Base-by-base conservation (phyloP, 1,140 invertebrate species). In the Heliconius congener region DNA sequence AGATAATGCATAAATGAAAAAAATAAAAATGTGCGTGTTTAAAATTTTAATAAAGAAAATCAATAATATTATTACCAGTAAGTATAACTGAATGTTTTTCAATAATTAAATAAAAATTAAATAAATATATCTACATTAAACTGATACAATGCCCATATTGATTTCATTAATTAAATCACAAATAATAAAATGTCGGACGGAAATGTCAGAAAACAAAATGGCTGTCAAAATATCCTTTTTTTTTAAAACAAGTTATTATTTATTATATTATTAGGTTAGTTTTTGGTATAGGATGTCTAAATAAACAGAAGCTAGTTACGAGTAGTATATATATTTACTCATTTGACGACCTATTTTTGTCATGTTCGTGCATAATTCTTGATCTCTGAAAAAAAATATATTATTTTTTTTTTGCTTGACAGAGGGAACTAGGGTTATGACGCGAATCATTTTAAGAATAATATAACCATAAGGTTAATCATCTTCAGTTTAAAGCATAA, bases 361-460 rank as follows among this genome's bases (percentile, higher is more conserved):
- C 87, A 96, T 96, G 81, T 96, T 96, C 72, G 95, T 90, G 85
- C 96, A 96, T 0, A 96, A 89, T 74, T 96, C 95, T 82, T 96
- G 95, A 89, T 96, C 96, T 73, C 96, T 95, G 90, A 6, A 90
- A 93, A 79, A 73, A 77, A 80, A 78, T 30, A 30, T 30, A 30
- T 30, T 1, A 34, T 34, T 6, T 34, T 34, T 34, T 34, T 34
- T 34, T 34, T 34, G 34, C 34, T 34, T 34, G 34, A 34, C 34
- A 34, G 34, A 34, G 34, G 34, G 34, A 34, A 34, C 34, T 34
- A 34, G 34, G 5, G 6, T 34, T 34, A 6, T 5, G 34, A 34
- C 34, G 6, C 34, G 34, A 6, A 34, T 34, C 4, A 8, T 34
- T 34, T 4, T 34, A 3, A 4, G 5, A 37, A 37, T 8, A 37